Conservation (phyloP, 1,140 invertebrate genomes). For the Acromyrmex echinatior region DNA sequence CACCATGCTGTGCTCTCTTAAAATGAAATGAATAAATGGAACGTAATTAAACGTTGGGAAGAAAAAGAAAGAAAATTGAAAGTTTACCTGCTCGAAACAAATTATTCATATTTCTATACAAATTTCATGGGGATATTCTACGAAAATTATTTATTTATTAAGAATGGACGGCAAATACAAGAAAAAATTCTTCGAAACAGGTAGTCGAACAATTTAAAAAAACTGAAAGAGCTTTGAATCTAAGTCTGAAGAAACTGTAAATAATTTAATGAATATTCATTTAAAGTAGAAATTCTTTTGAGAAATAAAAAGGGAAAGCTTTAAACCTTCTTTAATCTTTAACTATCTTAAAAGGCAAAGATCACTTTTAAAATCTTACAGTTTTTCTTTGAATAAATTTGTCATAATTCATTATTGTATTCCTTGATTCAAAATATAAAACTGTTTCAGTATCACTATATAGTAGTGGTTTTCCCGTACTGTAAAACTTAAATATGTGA, state of each 20-base stretch:
- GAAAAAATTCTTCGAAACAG: no score
- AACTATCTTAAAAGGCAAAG: no score
- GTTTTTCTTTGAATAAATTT: no score
- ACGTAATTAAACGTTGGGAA: background rate
- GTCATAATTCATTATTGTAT: no score
- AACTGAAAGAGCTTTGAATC: background rate
- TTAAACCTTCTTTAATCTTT: no score
- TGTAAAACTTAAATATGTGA: background rate
- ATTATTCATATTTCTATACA: background rate
- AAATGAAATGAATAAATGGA: background rate
- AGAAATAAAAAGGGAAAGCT: background rate
- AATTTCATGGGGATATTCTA: background rate
- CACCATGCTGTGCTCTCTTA: background rate
- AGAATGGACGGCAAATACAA: no score
- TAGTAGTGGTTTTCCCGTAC: no score
- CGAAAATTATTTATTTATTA: no score
- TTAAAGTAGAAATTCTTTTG: background rate
- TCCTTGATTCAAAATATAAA: no score
- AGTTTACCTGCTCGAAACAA: background rate
- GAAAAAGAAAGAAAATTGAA: background rate
- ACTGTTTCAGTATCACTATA: no score
- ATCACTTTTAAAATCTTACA: no score
- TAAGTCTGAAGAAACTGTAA: background rate
- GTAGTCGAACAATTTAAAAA: background rate
- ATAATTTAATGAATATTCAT: no score